A percentile compares a stretch with the other conserved stretches of the same genome.
These are phyloP conservation scores for Elgonia sp. DNA, from an alignment of 2,888 invertebrate genomes.

Conservation along the genomic window DNA sequence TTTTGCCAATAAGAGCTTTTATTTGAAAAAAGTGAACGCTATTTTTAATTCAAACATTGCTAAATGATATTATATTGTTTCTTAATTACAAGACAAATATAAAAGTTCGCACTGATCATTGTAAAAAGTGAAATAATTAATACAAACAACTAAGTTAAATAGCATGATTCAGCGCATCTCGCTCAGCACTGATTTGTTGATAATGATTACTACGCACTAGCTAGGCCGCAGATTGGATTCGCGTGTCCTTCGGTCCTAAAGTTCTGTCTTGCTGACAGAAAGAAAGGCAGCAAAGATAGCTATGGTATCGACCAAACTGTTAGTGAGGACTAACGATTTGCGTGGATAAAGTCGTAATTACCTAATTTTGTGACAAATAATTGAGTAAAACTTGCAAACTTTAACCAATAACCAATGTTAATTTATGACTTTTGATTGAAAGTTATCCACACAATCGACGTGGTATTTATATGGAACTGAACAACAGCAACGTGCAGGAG, in stretches of 20 bases:
- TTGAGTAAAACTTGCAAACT: too few relatives aligned
- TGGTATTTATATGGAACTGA: slow-evolving; percentile 42
- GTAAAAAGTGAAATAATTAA: too few relatives aligned
- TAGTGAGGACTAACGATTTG: slow-evolving; percentile 57
- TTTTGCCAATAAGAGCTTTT: too few relatives aligned
- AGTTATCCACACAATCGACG: slow-evolving; percentile 61
- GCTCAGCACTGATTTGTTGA: slow-evolving; percentile 61
- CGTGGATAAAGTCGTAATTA: slow-evolving; percentile 35
- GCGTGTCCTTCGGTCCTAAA: slow-evolving; percentile 50
- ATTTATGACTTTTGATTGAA: neutral
- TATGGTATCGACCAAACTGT: slow-evolving; percentile 46
- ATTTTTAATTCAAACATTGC: too few relatives aligned
- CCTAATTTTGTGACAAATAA: too few relatives aligned
- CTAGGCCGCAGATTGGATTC: slow-evolving; percentile 72
- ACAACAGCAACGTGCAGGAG: slow-evolving; percentile 79
- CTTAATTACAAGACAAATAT: too few relatives aligned
- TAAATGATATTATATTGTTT: too few relatives aligned
- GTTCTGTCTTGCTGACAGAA: slow-evolving; percentile 42
- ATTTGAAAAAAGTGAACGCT: too few relatives aligned
- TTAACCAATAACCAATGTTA: too few relatives aligned
- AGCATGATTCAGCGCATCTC: neutral
- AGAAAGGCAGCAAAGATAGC: slow-evolving; percentile 44
- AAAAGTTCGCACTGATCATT: too few relatives aligned
- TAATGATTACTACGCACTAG: slow-evolving; percentile 51
- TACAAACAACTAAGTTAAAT: too few relatives aligned